Evolutionary conservation across 2,888 invertebrate genomes (phyloP).

Genomic region (Aphelenchoides bicaudatus): DNA sequence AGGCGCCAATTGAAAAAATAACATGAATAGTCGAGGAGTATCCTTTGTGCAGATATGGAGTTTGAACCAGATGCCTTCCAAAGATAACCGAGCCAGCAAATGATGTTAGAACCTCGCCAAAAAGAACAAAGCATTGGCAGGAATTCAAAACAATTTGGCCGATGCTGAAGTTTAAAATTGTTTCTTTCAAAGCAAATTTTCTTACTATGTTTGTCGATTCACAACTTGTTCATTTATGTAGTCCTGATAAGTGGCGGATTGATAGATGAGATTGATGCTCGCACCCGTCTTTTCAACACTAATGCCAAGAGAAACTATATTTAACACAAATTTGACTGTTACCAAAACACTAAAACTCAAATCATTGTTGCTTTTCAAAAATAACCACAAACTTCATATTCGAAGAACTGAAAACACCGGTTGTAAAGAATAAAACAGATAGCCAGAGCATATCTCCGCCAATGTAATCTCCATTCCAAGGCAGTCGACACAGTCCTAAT

Average conservation of each 20-base stretch:
- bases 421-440: conserved; percentile 48
- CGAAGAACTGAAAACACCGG: conserved; percentile 45
- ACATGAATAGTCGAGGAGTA: conserved; percentile 41
- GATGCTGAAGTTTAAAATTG: too few species aligned
- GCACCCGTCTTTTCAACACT: conserved; percentile 53
- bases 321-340: conserved; percentile 48
- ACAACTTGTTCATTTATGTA: conserved; percentile 33
- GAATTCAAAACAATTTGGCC: conserved; percentile 55
- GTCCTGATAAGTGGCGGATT: conserved; percentile 45
- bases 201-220: conserved; percentile 34
- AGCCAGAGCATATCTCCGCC: conserved; percentile 58
- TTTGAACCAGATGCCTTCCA: conserved; percentile 30
- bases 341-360: conserved; percentile 40
- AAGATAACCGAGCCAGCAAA: conserved; percentile 41
- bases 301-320: conserved; percentile 45
- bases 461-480: conserved; percentile 56
- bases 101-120: conserved; percentile 38
- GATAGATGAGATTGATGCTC: conserved; percentile 56
- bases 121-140: conserved; percentile 36
- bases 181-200: too few species aligned
- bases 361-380: neutral
- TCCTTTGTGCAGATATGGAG: conserved; percentile 15
- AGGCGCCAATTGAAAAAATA: conserved; percentile 50
- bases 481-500: conserved; percentile 48
- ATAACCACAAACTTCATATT: conserved; percentile 42